Conservation (phyloP, 2,797 vertebrate species). For the Orestias chungarensis region DNA sequence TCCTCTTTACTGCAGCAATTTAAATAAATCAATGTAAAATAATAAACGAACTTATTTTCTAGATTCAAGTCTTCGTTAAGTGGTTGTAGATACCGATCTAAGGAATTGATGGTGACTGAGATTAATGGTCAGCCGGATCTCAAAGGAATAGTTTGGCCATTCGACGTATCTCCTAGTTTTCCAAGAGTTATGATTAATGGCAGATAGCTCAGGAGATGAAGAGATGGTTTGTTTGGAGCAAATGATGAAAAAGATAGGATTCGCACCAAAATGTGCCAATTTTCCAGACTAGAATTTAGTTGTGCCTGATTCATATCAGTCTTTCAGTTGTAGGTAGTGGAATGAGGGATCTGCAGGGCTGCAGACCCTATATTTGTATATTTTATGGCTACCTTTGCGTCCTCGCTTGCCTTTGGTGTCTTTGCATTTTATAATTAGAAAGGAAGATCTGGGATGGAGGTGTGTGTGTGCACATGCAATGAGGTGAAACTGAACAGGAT, state of each 20-base stretch:
- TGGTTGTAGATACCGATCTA: slow-evolving; percentile 2
- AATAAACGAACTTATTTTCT: neutral
- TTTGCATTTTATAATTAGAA: slow-evolving; percentile 68
- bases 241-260: slow-evolving; percentile 12
- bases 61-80: slow-evolving; percentile 16
- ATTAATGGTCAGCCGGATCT: slow-evolving; percentile 51
- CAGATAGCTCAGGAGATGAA: neutral
- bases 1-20: neutral
- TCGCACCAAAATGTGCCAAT: neutral
- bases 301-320: neutral
- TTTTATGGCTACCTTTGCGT: slow-evolving; percentile 40
- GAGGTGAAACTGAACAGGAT: slow-evolving; percentile 74
- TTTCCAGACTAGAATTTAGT: neutral
- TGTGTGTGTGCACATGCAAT: slow-evolving; percentile 35
- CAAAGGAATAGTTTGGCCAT: slow-evolving; percentile 36
- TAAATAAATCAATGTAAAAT: neutral
- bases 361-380: slow-evolving; percentile 20
- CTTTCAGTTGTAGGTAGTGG: neutral
- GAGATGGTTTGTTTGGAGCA: slow-evolving; percentile 2
- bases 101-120: slow-evolving; percentile 44
- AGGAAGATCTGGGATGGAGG: slow-evolving; percentile 36
- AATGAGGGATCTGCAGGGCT: slow-evolving; percentile 14
- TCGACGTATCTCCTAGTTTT: slow-evolving; percentile 23
- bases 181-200: slow-evolving; percentile 34
- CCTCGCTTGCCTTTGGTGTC: slow-evolving; percentile 26